phyloP scores from a whole-genome alignment of 1,140 invertebrate species.

The Pentalonia nigronervosa region DNA sequence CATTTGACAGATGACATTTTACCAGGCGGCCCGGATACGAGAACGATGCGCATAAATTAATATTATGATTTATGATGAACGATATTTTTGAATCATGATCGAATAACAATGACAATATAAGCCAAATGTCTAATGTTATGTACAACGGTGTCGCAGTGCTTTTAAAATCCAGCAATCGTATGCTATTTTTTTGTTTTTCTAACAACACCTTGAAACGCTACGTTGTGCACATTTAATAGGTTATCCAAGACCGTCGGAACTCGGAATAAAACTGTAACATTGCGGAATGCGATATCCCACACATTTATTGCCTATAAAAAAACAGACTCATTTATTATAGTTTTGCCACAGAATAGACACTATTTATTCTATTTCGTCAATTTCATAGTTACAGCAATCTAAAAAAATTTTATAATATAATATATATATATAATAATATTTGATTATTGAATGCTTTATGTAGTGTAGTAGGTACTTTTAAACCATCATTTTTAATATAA shows the following conservation, averaged over 20 bases:
- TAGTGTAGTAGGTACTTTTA: neutral
- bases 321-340: neutral
- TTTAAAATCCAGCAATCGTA: neutral
- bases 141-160: neutral
- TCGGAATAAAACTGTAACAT: neutral
- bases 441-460: neutral
- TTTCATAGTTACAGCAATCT: neutral
- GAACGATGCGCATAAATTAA: neutral
- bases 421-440: too few relatives aligned
- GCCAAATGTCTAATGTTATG: neutral
- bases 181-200: constrained; percentile 6
- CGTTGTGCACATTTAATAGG: neutral
- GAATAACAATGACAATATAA: constrained; percentile 13
- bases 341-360: neutral
- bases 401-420: neutral
- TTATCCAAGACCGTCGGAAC: neutral
- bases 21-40: neutral
- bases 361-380: neutral
- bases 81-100: neutral
- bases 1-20: constrained; percentile 12
- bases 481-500: neutral
- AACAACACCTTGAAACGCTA: neutral
- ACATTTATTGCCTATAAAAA: neutral
- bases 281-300: neutral
- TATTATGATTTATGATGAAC: neutral